Evolutionary conservation across 2,113 vertebrate genomes (phyloP).

Genomic region (Myodes glareolus): DNA sequence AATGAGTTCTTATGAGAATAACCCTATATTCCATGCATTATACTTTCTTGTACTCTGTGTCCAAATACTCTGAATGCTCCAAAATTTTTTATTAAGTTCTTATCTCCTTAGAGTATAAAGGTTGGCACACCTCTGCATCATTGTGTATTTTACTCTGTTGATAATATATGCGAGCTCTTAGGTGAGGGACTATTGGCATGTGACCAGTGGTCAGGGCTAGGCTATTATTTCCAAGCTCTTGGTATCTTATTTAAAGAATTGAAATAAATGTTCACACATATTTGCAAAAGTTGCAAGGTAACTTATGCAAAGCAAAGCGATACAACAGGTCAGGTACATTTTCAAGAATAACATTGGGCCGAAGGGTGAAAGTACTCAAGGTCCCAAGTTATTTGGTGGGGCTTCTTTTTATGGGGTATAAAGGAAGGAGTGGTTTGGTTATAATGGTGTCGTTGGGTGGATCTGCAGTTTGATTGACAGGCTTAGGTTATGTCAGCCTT

Average conservation of each 20-base stretch:
- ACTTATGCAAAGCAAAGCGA: background rate
- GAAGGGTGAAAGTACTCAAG: background rate
- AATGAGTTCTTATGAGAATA: too few relatives aligned
- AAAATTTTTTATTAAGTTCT: too few relatives aligned
- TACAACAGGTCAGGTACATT: background rate
- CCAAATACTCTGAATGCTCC: too few relatives aligned
- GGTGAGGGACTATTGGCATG: too few relatives aligned
- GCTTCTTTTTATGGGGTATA: background rate
- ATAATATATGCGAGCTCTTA: too few relatives aligned
- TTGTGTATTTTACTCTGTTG: too few relatives aligned
- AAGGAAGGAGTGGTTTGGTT: background rate
- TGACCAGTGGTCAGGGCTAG: too few relatives aligned
- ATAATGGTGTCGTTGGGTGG: background rate
- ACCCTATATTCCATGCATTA: too few relatives aligned
- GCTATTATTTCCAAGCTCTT: too few relatives aligned
- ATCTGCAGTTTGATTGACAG: background rate
- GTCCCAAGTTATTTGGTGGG: background rate
- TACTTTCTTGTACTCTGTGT: too few relatives aligned
- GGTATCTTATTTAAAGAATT: background rate
- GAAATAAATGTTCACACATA: background rate
- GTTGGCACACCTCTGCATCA: too few relatives aligned
- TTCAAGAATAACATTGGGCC: background rate
- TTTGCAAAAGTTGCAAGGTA: background rate
- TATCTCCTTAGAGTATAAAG: too few relatives aligned
- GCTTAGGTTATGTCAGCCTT: background rate